Evolutionary conservation across 2,113 vertebrate species (phyloP).

Genomic region (Marmota monax): DNA sequence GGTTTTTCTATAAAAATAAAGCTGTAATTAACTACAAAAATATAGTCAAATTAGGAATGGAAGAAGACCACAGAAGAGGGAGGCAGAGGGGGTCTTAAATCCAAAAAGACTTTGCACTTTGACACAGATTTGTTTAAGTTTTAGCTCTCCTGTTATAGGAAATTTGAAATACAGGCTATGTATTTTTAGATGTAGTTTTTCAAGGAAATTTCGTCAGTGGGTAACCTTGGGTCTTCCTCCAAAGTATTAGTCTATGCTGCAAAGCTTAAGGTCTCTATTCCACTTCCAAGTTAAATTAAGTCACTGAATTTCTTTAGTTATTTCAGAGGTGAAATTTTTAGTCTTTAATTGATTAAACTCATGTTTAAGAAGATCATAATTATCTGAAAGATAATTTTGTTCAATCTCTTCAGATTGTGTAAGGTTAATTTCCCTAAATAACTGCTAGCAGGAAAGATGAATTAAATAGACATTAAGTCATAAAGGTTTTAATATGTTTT

Average conservation of each 20-base stretch:
- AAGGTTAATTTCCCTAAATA: conserved; percentile 26
- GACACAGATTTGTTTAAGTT: background rate
- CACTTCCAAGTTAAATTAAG: background rate
- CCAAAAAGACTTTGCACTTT: conserved; percentile 12
- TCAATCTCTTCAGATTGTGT: background rate
- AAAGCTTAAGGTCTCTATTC: background rate
- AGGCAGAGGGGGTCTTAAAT: background rate
- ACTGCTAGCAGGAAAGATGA: background rate
- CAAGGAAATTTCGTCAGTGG: background rate
- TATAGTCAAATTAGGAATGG: background rate
- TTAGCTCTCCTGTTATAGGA: background rate
- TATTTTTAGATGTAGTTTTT: background rate
- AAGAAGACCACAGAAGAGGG: background rate
- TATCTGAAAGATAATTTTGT: background rate
- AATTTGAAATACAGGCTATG: background rate
- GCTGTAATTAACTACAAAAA: conserved; percentile 22
- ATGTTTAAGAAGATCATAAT: background rate
- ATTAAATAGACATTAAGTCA: conserved; percentile 34
- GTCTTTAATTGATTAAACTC: background rate
- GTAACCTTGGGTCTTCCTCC: background rate
- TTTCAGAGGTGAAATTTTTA: conserved; percentile 40
- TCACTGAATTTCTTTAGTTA: conserved; percentile 6
- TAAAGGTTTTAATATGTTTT: conserved; percentile 21
- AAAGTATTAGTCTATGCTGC: background rate
- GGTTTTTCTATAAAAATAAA: conserved; percentile 25